Evolutionary conservation across 2,113 vertebrate genomes (phyloP), one percentile per base, ranked within the genome.

Genomic region (Amazona guildingii): DNA sequence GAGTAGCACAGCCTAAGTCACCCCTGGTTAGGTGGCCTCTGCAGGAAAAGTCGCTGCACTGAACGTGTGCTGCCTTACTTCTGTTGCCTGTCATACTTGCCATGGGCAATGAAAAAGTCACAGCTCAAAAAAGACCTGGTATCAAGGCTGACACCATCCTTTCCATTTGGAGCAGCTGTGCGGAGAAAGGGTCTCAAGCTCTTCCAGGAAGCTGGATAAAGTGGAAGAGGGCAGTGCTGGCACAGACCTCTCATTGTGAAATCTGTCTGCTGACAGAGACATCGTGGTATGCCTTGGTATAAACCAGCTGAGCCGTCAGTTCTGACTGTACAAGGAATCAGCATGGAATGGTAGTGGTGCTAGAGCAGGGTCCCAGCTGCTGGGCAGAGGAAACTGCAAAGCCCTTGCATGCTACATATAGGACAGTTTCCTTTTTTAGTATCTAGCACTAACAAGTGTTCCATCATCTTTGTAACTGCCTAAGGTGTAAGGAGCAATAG

Each of bases 21-120:
- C 13, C 24, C 6, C 0, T 43, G 1, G 5, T 7, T 0, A 0
- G 20, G 14, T 33, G 49, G 18, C 10, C 17, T 49, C 39, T 35
- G 52, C 29, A n/a, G 46, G 8, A 75, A 9, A 5, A 8, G 6
- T 48, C 49, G 43, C 29, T 25, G 13, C 39, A 12, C 4, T 21
- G 33, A n/a, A 46, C 17, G 33, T 1, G 1, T 14, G 31, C 8
- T 43, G 17, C 44, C 66, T 55, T 41, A 7, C 28, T 68, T 37
- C 54, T 62, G 6, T 25, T 46, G 18, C 37, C 37, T 48, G 27
- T 20, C 29, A 67, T 59, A 9, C 43, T 37, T 72, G 57, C 24
- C n/a, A 43, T 2, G 1, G 20, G 55, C 55, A 67, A 35, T n/a
- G 19, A 24, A 68, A 80, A 76, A 54, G 35, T 1, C 57, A 29